A percentile compares a stretch with the other conserved stretches of the same genome.
phyloP scores from a whole-genome alignment of 2,113 vertebrate species.

The Oceanodroma tethys region DNA sequence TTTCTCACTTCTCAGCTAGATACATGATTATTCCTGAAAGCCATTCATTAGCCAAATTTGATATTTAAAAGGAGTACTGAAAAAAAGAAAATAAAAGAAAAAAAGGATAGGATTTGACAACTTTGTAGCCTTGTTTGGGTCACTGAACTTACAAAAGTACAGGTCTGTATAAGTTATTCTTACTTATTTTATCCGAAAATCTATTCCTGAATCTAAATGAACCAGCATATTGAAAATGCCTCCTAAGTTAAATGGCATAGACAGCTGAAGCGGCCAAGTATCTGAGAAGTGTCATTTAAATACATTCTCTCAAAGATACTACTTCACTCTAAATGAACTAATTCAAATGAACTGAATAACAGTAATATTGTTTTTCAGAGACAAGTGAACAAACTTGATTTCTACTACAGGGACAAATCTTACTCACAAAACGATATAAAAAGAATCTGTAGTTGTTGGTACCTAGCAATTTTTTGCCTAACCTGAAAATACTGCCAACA shows the following conservation, averaged over 20 bases:
- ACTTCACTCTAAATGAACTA: not conserved
- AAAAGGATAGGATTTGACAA: not conserved
- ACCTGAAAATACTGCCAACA: not conserved
- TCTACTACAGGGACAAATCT: not conserved
- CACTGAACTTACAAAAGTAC: not conserved
- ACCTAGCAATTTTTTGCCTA: not conserved
- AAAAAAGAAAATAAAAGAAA: not conserved
- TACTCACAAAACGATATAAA: not conserved
- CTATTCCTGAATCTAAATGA: not conserved
- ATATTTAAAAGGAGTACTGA: not conserved
- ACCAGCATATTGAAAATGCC: not conserved
- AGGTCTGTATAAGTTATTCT: not conserved
- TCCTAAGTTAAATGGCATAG: not conserved
- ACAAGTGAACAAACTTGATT: not conserved
- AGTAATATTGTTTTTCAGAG: not conserved
- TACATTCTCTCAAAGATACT: not conserved
- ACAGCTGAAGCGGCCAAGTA: not conserved
- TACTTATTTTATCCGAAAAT: not conserved
- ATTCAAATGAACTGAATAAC: not conserved
- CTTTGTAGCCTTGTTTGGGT: not conserved
- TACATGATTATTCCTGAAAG: constrained; percentile 22
- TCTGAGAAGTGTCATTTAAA: not conserved
- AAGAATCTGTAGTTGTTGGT: not conserved
- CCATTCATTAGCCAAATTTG: not conserved
- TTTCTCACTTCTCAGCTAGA: not conserved